A percentile compares a stretch with the other conserved stretches of the same genome.
These are phyloP conservation scores for Nomada goodeniana DNA, from an alignment of 2,888 invertebrate genomes.

Conservation along the genomic window DNA sequence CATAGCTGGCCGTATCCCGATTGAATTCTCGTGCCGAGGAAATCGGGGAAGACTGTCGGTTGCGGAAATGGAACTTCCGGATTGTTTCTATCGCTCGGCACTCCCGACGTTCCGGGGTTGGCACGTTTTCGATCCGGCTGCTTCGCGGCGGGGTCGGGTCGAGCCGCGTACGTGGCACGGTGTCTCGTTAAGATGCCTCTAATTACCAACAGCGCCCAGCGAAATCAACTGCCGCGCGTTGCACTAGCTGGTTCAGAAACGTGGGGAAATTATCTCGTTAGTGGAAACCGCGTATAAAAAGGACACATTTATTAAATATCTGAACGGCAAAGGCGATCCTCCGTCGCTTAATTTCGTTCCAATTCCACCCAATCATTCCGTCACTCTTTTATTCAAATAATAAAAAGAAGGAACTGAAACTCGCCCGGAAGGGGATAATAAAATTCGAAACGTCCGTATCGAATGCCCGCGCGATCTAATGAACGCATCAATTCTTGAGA, in stretches of 20 bases:
- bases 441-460: too few species aligned
- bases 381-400: too few species aligned
- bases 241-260: background rate
- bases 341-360: background rate
- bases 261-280: slow-evolving; percentile 18
- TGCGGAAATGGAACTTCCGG: slow-evolving; percentile 72
- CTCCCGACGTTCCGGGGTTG: slow-evolving; percentile 13
- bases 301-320: background rate
- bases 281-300: background rate
- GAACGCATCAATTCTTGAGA: too few species aligned
- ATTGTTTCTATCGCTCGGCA: slow-evolving; percentile 53
- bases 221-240: background rate
- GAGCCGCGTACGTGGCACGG: background rate
- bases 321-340: background rate
- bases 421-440: too few species aligned
- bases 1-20: slow-evolving; percentile 44
- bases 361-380: too few species aligned
- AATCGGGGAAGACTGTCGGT: slow-evolving; percentile 50
- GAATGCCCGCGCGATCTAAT: too few species aligned
- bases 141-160: background rate
- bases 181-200: slow-evolving; percentile 18
- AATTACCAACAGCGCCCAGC: slow-evolving; percentile 11
- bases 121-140: slow-evolving; percentile 32
- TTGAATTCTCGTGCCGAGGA: slow-evolving; percentile 46
- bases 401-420: too few species aligned